These are phyloP conservation scores for Catharus bicknelli DNA, from an alignment of 2,113 vertebrate species.

Conservation along the genomic window DNA sequence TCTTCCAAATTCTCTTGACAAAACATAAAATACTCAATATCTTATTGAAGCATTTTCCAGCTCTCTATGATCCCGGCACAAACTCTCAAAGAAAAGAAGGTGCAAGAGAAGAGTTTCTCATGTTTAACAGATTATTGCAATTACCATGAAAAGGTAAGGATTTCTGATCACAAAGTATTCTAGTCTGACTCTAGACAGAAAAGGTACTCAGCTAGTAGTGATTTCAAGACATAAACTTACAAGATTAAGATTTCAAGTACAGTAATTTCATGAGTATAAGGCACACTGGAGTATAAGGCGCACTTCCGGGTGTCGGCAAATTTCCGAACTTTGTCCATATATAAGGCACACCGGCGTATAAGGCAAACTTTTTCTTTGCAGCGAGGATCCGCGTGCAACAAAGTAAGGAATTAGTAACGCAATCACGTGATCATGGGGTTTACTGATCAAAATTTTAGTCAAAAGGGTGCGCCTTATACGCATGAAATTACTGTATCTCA, in stretches of 20 bases:
- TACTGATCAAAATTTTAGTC: no score
- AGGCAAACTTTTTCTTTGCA: no score
- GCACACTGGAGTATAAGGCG: no score
- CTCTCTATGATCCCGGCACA: neutral
- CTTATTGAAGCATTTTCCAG: neutral
- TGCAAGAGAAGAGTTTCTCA: neutral
- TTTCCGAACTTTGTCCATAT: no score
- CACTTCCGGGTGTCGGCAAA: no score
- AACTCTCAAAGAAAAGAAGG: neutral
- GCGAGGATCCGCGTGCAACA: no score
- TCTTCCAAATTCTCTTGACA: neutral
- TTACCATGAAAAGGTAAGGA: neutral
- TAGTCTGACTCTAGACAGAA: neutral
- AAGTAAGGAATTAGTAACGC: no score
- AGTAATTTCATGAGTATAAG: no score
- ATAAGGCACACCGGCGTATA: no score
- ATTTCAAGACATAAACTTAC: neutral
- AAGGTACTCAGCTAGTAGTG: neutral
- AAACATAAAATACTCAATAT: neutral
- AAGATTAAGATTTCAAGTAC: neutral
- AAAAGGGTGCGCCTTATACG: no score
- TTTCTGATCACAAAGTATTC: neutral
- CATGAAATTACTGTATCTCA: no score
- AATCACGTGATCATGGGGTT: no score
- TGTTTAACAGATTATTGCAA: neutral